phyloP scores from a whole-genome alignment of 1,140 invertebrate genomes.

The Whitmania pigra region DNA sequence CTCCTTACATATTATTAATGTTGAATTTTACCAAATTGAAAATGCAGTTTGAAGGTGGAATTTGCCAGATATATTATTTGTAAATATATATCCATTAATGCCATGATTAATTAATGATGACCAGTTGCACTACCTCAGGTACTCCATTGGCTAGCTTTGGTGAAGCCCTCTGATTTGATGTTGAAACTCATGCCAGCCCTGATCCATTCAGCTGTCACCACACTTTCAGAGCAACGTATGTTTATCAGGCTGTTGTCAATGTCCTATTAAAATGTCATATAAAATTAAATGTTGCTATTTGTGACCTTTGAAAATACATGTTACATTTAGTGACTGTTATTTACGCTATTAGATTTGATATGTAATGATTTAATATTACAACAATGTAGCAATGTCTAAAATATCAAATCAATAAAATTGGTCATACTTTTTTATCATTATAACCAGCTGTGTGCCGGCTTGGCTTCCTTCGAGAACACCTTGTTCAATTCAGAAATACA shows the following conservation, averaged over 20 bases:
- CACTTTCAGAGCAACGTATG: constrained; percentile 39
- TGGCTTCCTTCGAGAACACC: neutral
- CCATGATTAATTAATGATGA: no score
- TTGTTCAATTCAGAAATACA: neutral
- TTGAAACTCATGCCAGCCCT: constrained; percentile 33
- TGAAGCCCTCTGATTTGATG: constrained; percentile 57
- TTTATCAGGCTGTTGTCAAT: neutral
- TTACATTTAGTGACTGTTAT: neutral
- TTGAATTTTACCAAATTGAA: no score
- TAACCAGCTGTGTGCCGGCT: neutral
- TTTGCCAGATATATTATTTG: no score
- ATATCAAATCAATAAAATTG: no score
- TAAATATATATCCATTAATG: no score
- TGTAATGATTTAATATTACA: no score
- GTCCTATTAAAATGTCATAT: neutral
- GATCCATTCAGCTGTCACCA: constrained; percentile 54
- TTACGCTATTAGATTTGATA: no score
- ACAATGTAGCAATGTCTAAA: no score
- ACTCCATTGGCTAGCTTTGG: constrained; percentile 63
- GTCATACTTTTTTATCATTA: no score
- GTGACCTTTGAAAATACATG: neutral
- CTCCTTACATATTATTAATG: no score
- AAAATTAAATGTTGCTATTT: no score
- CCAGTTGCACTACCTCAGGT: constrained; percentile 43
- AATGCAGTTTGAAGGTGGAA: no score